Evolutionary conservation across 2,888 invertebrate species (phyloP).

Genomic region (Balanococcus diminutus): DNA sequence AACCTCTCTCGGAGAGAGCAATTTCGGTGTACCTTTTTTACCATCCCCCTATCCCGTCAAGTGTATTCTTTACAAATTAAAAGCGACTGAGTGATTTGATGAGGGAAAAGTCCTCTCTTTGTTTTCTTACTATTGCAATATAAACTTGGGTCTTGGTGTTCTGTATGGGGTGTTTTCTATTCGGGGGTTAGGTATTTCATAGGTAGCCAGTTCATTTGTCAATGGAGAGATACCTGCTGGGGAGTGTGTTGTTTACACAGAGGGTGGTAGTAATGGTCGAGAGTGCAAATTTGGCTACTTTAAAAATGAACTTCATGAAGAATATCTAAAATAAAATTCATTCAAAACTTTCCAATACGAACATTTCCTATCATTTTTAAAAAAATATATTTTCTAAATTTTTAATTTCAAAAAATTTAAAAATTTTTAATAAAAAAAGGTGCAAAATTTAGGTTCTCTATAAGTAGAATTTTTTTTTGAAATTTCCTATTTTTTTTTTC

Average conservation of each 20-base stretch:
- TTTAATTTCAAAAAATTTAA: too few species aligned
- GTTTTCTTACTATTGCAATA: not conserved
- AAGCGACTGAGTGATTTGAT: slow-evolving; percentile 27
- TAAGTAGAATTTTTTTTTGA: too few species aligned
- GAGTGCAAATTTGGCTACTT: too few species aligned
- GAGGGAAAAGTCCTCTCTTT: not conserved
- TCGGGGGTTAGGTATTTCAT: not conserved
- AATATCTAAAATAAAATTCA: too few species aligned
- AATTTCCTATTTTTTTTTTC: too few species aligned
- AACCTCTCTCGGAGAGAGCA: not conserved
- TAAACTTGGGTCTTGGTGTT: not conserved
- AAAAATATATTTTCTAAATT: too few species aligned
- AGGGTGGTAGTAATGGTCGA: not conserved
- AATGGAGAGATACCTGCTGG: not conserved
- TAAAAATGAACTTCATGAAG: too few species aligned
- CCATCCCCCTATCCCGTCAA: not conserved
- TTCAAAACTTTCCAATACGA: too few species aligned
- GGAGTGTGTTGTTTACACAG: not conserved
- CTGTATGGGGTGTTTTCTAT: not conserved
- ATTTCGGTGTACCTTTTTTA: not conserved
- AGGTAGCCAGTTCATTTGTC: not conserved
- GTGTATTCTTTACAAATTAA: slow-evolving; percentile 25
- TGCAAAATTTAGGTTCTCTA: too few species aligned
- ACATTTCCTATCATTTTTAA: too few species aligned
- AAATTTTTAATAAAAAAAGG: too few species aligned